Evolutionary conservation across 2,888 invertebrate species (phyloP), one percentile per base, ranked within the genome.

Genomic region (Microctonus hyperodae): DNA sequence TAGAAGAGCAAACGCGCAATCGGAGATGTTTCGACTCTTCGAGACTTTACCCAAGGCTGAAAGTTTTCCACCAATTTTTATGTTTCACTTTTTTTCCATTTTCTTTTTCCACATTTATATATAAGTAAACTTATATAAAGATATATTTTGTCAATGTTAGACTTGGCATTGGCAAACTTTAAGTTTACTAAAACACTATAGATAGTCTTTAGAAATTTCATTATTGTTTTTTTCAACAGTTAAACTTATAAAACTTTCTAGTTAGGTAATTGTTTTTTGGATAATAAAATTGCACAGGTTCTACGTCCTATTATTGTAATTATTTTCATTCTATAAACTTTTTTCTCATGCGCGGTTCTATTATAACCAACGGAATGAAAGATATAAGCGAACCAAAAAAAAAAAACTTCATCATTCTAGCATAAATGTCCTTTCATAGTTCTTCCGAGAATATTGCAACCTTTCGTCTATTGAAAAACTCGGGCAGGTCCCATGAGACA

Each of bases 311-410:
- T 44, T 44, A 44, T 9, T 16, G 44, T 44, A 44, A 44, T 44
- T 44, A 58, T 58, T 58, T 58, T 31, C 33, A 56, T 56, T 56
- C 33, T 56, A 35, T 56, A 44, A 44, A 44, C 16, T 44, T 44
- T n/a, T n/a, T 44, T 7, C 16, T 16, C 44, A 44, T 44, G 7
- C 44, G 16, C 16, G 16, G 16, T 16, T 20, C 9, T 16, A 44
- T 44, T 44, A 44, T 44, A 44, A 16, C 16, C 16, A 44, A 44
- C 44, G 16, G 20, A 44, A 44, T 44, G 44, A 44, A 44, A 44
- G 5, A n/a, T 37, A 37, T 37, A 44, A 16, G 44, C 51, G 65
- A 67, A 68, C 58, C 55, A 68, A 58, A 64, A 60, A 40, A 56
- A 53, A 56, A 28, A 22, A 35, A 11, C 20, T 31, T 56, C 31